Evolutionary conservation across 30 jellyfish, hydroid and myxozoan species (phyloP).

Genomic region (Catostylus mosaicus): DNA sequence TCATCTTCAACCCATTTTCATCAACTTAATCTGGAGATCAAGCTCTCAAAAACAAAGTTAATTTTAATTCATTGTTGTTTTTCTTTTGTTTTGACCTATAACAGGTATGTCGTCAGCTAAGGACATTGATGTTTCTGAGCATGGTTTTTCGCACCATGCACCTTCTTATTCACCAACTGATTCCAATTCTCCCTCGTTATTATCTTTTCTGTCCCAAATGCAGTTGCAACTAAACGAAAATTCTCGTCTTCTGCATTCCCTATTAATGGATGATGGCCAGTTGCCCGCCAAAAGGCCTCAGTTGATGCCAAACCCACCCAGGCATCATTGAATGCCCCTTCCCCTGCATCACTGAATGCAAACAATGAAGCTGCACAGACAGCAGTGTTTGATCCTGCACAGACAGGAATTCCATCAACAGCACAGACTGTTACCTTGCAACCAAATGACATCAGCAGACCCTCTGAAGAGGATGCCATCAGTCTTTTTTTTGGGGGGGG

Average conservation of each 20-base stretch:
- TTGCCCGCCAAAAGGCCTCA: neutral
- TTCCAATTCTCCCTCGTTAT: neutral
- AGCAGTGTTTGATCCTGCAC: neutral
- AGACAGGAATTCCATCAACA: neutral
- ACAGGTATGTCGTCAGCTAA: neutral
- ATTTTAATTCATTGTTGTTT: neutral
- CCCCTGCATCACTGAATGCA: neutral
- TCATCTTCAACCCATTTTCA: neutral
- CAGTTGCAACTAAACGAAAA: neutral
- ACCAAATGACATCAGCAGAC: constrained; percentile 9
- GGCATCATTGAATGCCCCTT: neutral
- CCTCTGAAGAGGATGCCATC: constrained; percentile 35
- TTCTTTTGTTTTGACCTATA: neutral
- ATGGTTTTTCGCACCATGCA: neutral
- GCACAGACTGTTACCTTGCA: neutral
- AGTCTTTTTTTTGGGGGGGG: constrained; percentile 14
- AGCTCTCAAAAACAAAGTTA: neutral
- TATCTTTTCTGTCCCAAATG: neutral
- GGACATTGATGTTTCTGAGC: neutral
- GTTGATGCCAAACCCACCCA: neutral
- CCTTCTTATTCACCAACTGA: neutral
- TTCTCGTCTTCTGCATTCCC: constrained; percentile 1
- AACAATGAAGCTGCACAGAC: neutral
- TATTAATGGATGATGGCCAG: neutral
- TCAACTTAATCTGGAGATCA: neutral